Base-by-base conservation (phyloP, 2,797 vertebrate genomes). In the Ceyx erithaca region DNA sequence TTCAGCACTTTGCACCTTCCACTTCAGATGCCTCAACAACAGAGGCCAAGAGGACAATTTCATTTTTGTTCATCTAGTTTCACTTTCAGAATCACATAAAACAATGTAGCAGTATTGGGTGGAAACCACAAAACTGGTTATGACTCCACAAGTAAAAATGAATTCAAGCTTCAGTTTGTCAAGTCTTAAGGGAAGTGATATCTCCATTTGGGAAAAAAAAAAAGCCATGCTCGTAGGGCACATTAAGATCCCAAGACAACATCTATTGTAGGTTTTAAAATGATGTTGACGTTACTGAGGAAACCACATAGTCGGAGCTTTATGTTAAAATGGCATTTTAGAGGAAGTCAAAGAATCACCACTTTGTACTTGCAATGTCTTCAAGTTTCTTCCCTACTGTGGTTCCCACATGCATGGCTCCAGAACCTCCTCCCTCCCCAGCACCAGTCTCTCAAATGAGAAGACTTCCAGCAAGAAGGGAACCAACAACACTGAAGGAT, bases 11-110 rank as follows among this genome's bases (percentile, higher is more conserved):
- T 3, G n/a, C 25, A 49, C 52, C 33, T 77, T 6, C 1, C 62
- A 22, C 55, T 71, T 76, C 45, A 59, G 28, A 48, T 11, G 16
- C 17, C 59, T 15, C 46, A 18, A 35, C 4, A 17, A 19, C 20
- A 64, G 62, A 72, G 80, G 55, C 70, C 52, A 77, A 85, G 14
- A 14, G 48, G 48, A 33, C 45, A 61, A 80, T 64, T 73, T 80
- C 17, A 57, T 41, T 54, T 79, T 58, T 54, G 23, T 49, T 51
- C 16, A 33, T 41, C 21, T 30, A 14, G 59, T 90, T 96, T 96
- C 71, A 35, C 83, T 94, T 96, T 94, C 90, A 67, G 76, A 94
- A 91, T 81, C 82, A 6, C 37, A 12, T 15, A 45, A 80, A 85
- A 51, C 82, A 76, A 55, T 9, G 28, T 51, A 78, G 62, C 33